These are phyloP conservation scores for Cololabis saira DNA, from an alignment of 2,113 vertebrate species.

Conservation along the genomic window DNA sequence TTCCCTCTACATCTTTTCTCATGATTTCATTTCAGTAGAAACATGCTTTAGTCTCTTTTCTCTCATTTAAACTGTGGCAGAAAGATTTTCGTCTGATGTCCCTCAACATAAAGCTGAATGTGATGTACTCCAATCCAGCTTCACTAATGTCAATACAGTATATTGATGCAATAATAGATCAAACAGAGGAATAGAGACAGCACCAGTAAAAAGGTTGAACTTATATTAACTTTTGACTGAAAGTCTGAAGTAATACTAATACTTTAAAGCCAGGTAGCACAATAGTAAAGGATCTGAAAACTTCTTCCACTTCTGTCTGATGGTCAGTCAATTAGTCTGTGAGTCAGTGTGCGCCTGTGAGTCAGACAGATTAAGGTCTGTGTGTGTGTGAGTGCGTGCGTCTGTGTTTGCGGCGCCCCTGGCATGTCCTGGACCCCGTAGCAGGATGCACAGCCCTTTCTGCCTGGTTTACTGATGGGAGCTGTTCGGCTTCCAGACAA, in stretches of 20 bases:
- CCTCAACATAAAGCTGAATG: too few species aligned
- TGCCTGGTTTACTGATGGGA: slow-evolving; percentile 91
- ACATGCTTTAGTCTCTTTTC: too few species aligned
- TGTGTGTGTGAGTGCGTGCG: slow-evolving; percentile 13
- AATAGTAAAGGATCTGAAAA: neutral
- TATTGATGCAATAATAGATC: too few species aligned
- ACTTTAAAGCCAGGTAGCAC: neutral
- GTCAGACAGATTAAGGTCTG: slow-evolving; percentile 51
- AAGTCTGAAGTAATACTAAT: neutral
- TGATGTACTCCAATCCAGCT: too few species aligned
- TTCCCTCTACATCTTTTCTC: too few species aligned
- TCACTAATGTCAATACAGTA: too few species aligned
- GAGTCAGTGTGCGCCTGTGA: slow-evolving; percentile 33
- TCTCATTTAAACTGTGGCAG: too few species aligned
- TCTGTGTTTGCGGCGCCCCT: slow-evolving; percentile 45
- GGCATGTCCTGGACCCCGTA: slow-evolving; percentile 69
- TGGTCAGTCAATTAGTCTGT: slow-evolving; percentile 54
- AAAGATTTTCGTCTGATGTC: too few species aligned
- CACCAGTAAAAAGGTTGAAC: too few species aligned
- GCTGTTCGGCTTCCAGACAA: slow-evolving; percentile 86
- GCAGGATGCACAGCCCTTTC: slow-evolving; percentile 82
- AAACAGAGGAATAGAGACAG: too few species aligned
- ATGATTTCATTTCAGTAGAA: too few species aligned
- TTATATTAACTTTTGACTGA: too few species aligned
- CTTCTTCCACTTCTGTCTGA: slow-evolving; percentile 6